phyloP scores from a whole-genome alignment of 2,113 vertebrate species.

The Urocynchramus pylzowi region DNA sequence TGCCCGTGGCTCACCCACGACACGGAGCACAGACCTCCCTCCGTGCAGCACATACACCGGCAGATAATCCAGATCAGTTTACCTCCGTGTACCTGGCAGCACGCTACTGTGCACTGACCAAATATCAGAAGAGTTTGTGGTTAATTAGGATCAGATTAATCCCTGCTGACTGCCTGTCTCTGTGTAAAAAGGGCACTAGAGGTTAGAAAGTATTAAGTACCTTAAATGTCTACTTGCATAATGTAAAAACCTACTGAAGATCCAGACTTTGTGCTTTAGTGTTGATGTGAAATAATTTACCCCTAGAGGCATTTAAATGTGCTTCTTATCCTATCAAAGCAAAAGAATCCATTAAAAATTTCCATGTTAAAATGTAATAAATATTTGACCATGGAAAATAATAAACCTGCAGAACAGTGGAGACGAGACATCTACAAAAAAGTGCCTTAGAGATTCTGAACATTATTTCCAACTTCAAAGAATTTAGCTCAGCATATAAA shows the following conservation, averaged over 20 bases:
- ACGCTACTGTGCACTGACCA: constrained; percentile 64
- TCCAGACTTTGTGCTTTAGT: constrained; percentile 33
- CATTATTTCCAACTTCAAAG: background rate
- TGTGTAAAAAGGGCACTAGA: constrained; percentile 67
- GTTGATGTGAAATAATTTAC: background rate
- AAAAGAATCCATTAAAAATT: background rate
- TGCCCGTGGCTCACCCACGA: background rate
- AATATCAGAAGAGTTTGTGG: constrained; percentile 68
- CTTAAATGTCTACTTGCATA: constrained; percentile 69
- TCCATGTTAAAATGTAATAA: background rate
- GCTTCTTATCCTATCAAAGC: background rate
- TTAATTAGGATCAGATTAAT: constrained; percentile 74
- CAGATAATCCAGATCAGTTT: constrained; percentile 76
- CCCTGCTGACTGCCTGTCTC: constrained; percentile 72
- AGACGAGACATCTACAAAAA: background rate
- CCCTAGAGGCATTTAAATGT: background rate
- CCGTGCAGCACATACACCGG: background rate
- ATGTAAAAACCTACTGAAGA: constrained; percentile 52
- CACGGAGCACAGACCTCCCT: background rate
- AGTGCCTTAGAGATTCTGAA: background rate
- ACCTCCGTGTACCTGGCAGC: constrained; percentile 73
- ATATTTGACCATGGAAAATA: background rate
- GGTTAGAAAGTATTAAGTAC: constrained; percentile 72
- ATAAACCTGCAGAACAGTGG: background rate
- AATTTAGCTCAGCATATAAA: background rate